Percentiles rank a stretch among this genome's conserved stretches.
Conservation (phyloP, 2,797 vertebrate species). For the Erethizon dorsatum region DNA sequence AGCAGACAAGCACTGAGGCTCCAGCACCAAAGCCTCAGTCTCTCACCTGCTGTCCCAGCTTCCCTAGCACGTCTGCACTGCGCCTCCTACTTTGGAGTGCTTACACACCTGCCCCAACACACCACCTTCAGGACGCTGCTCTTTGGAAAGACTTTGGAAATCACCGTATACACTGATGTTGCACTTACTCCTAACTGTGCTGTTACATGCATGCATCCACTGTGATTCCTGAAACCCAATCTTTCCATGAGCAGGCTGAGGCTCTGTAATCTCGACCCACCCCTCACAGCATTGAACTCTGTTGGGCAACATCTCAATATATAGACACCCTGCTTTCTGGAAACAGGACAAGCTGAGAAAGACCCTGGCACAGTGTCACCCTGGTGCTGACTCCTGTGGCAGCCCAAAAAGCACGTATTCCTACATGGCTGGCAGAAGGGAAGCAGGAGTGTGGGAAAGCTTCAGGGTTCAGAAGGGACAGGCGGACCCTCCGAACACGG, state of each 20-base stretch:
- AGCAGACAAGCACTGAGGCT: not conserved
- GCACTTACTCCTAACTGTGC: not conserved
- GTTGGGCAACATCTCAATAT: not conserved
- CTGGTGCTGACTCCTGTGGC: not conserved
- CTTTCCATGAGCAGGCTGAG: not conserved
- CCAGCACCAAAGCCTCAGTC: not conserved
- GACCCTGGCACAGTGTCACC: not conserved
- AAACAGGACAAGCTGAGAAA: not conserved
- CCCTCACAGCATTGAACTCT: not conserved
- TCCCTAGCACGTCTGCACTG: not conserved
- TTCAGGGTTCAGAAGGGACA: not conserved
- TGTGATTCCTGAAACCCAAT: not conserved
- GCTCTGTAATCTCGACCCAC: not conserved
- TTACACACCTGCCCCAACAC: not conserved
- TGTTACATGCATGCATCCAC: not conserved
- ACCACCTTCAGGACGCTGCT: not conserved
- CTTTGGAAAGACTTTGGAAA: not conserved
- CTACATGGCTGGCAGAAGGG: not conserved
- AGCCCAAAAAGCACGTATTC: not conserved
- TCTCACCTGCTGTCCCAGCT: not conserved
- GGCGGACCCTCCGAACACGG: not conserved
- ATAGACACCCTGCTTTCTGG: not conserved
- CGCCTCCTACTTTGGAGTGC: not conserved
- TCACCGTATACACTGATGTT: not conserved
- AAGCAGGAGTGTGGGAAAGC: constrained; percentile 20